Evolutionary conservation across 2,113 vertebrate species (phyloP), one percentile per base, ranked within the genome.

Genomic region (Pseudois nayaur): DNA sequence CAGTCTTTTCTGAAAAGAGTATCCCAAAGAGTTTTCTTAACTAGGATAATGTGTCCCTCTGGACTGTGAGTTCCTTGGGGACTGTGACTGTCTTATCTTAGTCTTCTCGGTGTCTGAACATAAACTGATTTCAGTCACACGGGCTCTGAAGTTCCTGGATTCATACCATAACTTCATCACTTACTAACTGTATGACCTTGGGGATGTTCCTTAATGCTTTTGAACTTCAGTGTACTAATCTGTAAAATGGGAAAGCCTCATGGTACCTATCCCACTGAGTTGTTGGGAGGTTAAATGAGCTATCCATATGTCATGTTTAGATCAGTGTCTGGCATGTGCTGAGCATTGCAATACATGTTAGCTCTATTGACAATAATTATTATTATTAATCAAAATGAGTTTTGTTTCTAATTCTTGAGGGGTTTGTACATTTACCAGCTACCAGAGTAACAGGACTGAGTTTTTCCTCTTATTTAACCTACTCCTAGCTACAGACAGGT

Each of bases 181-280:
- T 94, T 93, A 96, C 23, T 59, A 86, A 97, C 19, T 82, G 15
- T 60, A 55, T 89, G 55, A 87, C 40, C 74, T 91, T 76, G 54
- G 21, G 25, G 40, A 89, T 91, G 33, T 78, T 93, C 31, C 55
- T 87, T 96, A 89, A 86, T 94, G 27, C 14, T 74, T 91, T 96
- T 91, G 21, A 94, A 81, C 13, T 43, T 95, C 84, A 87, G 19
- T 87, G 36, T 76, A 17, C 31, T 88, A 96, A 83, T 89, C 27
- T 97, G 11, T 89, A 89, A 97, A 89, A 93, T 91, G 17, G n/a
- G 31, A 97, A 94, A 87, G 92, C 40, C 16, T 43, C 21, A 19
- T 59, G 62, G 23, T 86, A 95, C 27, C 3, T 40, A 89, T 89
- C 33, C 48, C 36, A 91, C 23, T 62, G 36, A 95, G 14, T 74